Evolutionary conservation across 2,888 invertebrate genomes (phyloP).

Genomic region (Drosophila affinis): DNA sequence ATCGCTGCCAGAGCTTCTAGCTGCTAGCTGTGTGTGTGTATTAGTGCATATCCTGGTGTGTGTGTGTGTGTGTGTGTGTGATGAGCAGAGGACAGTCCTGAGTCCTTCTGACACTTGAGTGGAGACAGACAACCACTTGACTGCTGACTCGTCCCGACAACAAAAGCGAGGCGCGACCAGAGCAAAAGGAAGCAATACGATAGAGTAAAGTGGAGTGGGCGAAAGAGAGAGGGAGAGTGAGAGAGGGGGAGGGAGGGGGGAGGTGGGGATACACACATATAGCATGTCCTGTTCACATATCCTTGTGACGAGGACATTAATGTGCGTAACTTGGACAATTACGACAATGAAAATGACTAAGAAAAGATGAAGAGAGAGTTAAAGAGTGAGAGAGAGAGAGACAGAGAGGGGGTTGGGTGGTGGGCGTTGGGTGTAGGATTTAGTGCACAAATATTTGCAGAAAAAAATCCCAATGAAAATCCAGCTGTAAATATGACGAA

Average conservation of each 20-base stretch:
- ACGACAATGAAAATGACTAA: constrained; percentile 48
- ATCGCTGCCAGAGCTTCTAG: constrained; percentile 47
- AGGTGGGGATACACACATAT: constrained; percentile 1
- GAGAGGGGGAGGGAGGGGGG: not conserved
- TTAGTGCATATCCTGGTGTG: not conserved
- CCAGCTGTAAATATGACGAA: constrained; percentile 24
- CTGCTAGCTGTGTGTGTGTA: constrained; percentile 6
- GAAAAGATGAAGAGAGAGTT: constrained; percentile 9
- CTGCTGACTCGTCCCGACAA: constrained; percentile 54
- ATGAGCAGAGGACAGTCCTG: constrained; percentile 37
- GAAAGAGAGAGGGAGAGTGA: too few species aligned
- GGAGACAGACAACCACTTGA: constrained; percentile 76
- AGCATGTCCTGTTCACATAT: constrained; percentile 6
- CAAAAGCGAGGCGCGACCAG: constrained; percentile 38
- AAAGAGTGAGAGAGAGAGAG: constrained; percentile 1
- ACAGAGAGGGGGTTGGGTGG: not conserved
- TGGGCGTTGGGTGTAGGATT: constrained; percentile 13
- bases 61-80: constrained; percentile 15
- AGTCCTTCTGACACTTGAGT: constrained; percentile 68
- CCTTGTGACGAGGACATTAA: constrained; percentile 52
- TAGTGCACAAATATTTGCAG: constrained; percentile 43
- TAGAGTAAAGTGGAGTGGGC: not conserved
- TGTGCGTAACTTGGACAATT: constrained; percentile 72
- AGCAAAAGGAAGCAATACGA: not conserved
- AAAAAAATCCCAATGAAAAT: constrained; percentile 11